Conservation (phyloP, 2,888 invertebrate genomes). For the Opisthograptis luteolata region DNA sequence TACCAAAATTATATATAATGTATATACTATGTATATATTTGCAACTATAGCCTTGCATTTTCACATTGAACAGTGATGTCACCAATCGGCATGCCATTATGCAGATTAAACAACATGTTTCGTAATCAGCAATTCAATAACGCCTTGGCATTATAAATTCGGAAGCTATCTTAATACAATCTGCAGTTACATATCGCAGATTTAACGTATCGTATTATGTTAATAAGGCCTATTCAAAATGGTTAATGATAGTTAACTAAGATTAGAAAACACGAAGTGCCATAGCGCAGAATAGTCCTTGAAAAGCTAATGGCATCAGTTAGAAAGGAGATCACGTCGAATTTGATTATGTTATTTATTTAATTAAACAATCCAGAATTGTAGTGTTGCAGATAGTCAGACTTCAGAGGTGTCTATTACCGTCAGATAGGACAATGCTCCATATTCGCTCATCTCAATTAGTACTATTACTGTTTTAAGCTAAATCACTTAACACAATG, state of each 20-base stretch:
- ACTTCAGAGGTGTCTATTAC: no score
- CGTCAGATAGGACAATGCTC: no score
- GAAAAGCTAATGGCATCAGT: constrained; percentile 36
- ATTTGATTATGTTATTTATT: constrained; percentile 19
- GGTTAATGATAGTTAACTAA: constrained; percentile 57
- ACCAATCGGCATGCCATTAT: no score
- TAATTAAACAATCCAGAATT: constrained; percentile 7
- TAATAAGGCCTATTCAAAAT: constrained; percentile 57
- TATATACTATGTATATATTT: no score
- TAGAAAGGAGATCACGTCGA: constrained; percentile 31
- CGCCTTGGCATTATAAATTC: constrained; percentile 43
- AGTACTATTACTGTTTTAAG: no score
- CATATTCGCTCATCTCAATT: no score
- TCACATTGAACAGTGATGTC: neutral
- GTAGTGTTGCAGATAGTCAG: neutral
- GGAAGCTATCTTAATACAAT: constrained; percentile 60
- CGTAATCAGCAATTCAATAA: constrained; percentile 26
- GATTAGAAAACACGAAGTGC: constrained; percentile 39
- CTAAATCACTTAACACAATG: no score
- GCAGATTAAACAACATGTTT: constrained; percentile 1
- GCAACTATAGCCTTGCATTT: neutral
- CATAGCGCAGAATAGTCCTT: constrained; percentile 41
- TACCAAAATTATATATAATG: no score
- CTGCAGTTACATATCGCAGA: constrained; percentile 47
- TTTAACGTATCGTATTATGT: constrained; percentile 61